Conservation (phyloP, 2,113 vertebrate species). For the Sprattus sprattus region DNA sequence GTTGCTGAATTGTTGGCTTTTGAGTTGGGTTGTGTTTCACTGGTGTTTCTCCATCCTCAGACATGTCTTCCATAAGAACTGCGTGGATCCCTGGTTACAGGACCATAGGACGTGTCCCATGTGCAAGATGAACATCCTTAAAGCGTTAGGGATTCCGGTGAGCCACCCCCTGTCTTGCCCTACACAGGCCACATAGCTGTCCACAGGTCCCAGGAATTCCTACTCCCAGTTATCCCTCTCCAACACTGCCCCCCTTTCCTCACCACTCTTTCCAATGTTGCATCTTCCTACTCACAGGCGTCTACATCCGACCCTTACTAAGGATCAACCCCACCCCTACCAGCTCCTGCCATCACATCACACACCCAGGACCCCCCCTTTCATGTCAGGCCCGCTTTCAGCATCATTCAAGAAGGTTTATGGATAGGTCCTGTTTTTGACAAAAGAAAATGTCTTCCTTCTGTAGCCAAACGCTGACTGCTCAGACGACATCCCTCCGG, state of each 20-base stretch:
- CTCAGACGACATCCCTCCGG: constrained; percentile 84
- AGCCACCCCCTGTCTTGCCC: constrained; percentile 50
- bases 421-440: background rate
- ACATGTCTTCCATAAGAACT: constrained; percentile 97
- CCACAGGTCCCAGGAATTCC: background rate
- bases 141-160: constrained; percentile 95
- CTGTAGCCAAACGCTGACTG: constrained; percentile 87
- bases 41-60: constrained; percentile 67
- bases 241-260: too few relatives aligned
- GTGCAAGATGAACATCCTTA: constrained; percentile 99
- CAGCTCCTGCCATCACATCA: too few relatives aligned
- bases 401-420: background rate
- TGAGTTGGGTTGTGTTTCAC: background rate
- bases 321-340: too few relatives aligned
- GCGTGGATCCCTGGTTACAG: constrained; percentile 96
- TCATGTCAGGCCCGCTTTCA: too few relatives aligned
- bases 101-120: constrained; percentile 98
- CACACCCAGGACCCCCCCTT: too few relatives aligned
- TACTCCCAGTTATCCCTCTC: background rate
- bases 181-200: too few relatives aligned
- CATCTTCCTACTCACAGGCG: too few relatives aligned
- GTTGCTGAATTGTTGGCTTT: background rate
- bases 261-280: too few relatives aligned
- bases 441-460: background rate
- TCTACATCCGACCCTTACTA: too few relatives aligned